Evolutionary conservation across 2,888 invertebrate genomes (phyloP), one percentile per base, ranked within the genome.

Genomic region (Himalopsyche japonica): DNA sequence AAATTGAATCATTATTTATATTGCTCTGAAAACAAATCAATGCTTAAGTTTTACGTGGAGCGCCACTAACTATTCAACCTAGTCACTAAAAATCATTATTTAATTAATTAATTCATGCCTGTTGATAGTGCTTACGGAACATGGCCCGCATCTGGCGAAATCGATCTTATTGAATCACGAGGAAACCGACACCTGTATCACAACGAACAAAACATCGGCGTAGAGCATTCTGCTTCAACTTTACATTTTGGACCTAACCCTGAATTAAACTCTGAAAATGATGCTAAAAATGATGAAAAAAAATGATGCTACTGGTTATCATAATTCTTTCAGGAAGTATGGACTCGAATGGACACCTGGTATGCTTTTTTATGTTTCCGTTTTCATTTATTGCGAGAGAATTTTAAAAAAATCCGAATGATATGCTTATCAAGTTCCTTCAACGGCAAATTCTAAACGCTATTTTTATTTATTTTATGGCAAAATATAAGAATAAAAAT

Each of bases 141-240:
- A 0, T 95, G 95, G 95, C 95, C 95, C 0, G 89, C 93, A 6
- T 95, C 95, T 32, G 96, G 95, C 4, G 95, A 95, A 90, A 95
- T 96, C 85, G 95, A 95, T 88, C 89, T 96, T 64, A 90, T 94
- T 84, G 95, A 95, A 89, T 92, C 93, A 37, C 92, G 95, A 70
- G 95, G 95, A 79, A 95, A 94, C 89, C 90, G 91, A 43, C 89
- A 93, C 89, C 90, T 93, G 91, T 87, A 89, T n/a, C 84, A 86
- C 0, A 90, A 92, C 80, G 92, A 91, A n/a, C 88, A 89, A 0
- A 90, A 94, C 88, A 93, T 94, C 87, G 95, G 95, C 2, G 90
- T 91, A 1, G 93, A 94, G 87, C 92, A 93, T 89, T 91, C 92
- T 18, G 92, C 92, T 43, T 93, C 93, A 8, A 95, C 95, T 0